These are phyloP conservation scores for Hydropsyche tenuis DNA, from an alignment of 1,140 invertebrate species.

Conservation along the genomic window DNA sequence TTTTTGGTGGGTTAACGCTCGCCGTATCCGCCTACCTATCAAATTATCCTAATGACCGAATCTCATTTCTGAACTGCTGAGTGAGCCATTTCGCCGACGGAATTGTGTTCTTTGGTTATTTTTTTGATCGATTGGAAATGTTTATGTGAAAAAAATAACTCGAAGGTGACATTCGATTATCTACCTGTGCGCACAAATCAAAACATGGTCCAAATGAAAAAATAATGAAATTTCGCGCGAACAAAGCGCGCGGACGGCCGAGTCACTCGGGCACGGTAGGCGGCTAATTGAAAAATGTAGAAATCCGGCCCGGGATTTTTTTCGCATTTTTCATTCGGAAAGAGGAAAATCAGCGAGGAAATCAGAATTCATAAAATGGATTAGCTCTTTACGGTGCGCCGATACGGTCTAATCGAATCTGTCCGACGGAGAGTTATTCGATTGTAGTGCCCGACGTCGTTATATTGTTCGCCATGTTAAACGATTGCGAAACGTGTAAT, in stretches of 20 bases:
- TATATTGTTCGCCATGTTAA: no score
- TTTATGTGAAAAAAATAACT: no score
- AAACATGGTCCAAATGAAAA: constrained; percentile 34
- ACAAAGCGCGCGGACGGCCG: not conserved
- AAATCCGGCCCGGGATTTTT: not conserved
- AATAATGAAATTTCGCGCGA: constrained; percentile 39
- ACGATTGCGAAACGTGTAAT: no score
- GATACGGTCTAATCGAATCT: not conserved
- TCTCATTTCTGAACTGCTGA: constrained; percentile 38
- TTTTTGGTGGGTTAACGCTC: constrained; percentile 32
- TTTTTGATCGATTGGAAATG: no score
- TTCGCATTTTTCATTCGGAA: not conserved
- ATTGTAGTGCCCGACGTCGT: no score
- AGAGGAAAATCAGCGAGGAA: constrained; percentile 15
- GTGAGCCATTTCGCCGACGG: constrained; percentile 24
- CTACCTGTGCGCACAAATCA: not conserved
- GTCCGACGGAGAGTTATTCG: not conserved
- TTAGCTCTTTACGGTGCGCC: constrained; percentile 2
- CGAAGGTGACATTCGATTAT: no score
- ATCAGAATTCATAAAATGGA: constrained; percentile 12
- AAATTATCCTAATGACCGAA: constrained; percentile 48
- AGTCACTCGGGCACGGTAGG: not conserved
- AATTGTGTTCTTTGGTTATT: no score
- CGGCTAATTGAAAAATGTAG: constrained; percentile 40
- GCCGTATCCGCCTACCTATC: constrained; percentile 46